Conservation (phyloP, 2,797 vertebrate species). For the Morelia viridis region DNA sequence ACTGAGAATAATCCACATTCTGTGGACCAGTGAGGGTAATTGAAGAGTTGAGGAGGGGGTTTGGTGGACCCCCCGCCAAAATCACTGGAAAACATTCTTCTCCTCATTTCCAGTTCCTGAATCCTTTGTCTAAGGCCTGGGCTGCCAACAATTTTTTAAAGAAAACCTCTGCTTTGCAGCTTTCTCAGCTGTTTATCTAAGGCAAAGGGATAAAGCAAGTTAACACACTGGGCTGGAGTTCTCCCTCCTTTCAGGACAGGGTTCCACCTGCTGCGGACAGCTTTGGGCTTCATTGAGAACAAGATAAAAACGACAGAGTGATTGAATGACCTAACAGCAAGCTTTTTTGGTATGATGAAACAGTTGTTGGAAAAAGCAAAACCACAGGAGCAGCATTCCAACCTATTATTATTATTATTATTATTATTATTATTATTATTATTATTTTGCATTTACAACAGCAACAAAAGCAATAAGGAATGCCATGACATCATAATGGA, state of each 20-base stretch:
- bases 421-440: neutral
- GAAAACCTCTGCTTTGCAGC: neutral
- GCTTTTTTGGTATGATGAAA: constrained; percentile 25
- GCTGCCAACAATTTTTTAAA: neutral
- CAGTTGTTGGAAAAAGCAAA: neutral
- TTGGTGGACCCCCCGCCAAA: neutral
- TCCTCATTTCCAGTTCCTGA: neutral
- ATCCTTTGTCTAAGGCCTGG: neutral
- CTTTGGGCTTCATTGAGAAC: constrained; percentile 31
- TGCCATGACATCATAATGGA: neutral
- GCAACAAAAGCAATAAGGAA: neutral
- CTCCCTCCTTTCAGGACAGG: neutral
- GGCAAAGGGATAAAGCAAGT: neutral
- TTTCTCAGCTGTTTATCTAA: neutral
- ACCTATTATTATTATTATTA: neutral
- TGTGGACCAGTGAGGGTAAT: neutral
- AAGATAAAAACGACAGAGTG: constrained; percentile 38
- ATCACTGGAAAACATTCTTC: neutral
- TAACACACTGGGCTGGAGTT: neutral
- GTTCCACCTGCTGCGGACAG: constrained; percentile 44
- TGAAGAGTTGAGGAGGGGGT: neutral
- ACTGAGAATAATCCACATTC: neutral
- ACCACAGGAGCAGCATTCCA: neutral
- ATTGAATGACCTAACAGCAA: constrained; percentile 21
- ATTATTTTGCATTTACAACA: neutral